Evolutionary conservation across 2,888 invertebrate genomes (phyloP), one percentile per base, ranked within the genome.

Genomic region (Eulithis prunata): DNA sequence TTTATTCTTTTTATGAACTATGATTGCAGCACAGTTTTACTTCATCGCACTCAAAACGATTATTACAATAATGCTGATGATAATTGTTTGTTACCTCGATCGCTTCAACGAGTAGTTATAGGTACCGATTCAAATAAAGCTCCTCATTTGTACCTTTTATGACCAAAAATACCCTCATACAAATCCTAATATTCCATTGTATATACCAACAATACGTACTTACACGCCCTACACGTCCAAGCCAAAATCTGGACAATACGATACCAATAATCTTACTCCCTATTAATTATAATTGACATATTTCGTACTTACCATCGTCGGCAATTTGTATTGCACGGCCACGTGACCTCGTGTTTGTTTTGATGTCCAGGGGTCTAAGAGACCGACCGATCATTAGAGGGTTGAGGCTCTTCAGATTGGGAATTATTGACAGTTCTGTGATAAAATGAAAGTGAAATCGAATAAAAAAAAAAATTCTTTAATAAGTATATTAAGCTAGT

Each of bases 231-330:
- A 80, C 76, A 68, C 74, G 78, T 82, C 79, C 79, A 81, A 73
- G 66, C 54, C 70, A 41, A 70, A 74, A 76, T 73, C 75, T 75
- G 77, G 79, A 87, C 85, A 85, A 86, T 86, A 81, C 84, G 82
- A 84, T 82, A 82, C 81, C 83, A 87, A 88, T 89, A 85, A 85
- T 87, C 87, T 79, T 76, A 68, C 79, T 78, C 88, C 85, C 89
- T 87, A 90, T 91, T 90, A 90, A 91, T 91, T 90, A 91, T 91
- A 91, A 91, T 91, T 91, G 91, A 91, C 91, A 91, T 91, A 91
- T 91, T 91, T 88, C 89, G 83, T 86, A 86, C 86, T 70, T 70
- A 69, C 64, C 46, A 66, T 69, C 69, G 66, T 60, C 78, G 70
- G 82, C 87, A 89, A 90, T 90, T 90, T 89, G 91, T 90, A 64